Evolutionary conservation across 2,797 vertebrate species (phyloP).

Genomic region (Pempheris klunzingeri): DNA sequence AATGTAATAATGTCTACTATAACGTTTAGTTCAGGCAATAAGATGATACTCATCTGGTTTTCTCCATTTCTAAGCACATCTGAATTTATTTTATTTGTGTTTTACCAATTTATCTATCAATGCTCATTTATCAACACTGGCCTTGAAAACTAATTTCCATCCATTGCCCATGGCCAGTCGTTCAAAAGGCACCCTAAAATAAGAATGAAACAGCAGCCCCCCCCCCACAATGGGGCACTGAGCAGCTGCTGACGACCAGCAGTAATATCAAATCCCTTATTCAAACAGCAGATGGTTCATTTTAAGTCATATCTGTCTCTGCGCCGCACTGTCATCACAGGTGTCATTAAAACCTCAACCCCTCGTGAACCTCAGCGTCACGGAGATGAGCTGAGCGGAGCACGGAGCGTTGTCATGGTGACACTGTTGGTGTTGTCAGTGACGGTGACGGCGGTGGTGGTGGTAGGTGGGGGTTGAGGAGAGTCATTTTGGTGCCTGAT

Average conservation of each 20-base stretch:
- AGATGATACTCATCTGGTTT: background rate
- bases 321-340: constrained; percentile 39
- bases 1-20: background rate
- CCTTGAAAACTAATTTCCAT: background rate
- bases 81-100: background rate
- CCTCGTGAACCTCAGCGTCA: constrained; percentile 36
- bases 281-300: constrained; percentile 64
- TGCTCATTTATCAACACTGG: background rate
- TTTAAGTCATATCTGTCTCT: constrained; percentile 21
- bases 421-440: constrained; percentile 55
- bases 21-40: background rate
- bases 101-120: background rate
- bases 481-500: constrained; percentile 32
- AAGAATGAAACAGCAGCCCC: background rate
- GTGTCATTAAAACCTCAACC: constrained; percentile 48
- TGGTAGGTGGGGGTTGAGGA: constrained; percentile 2
- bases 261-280: constrained; percentile 22
- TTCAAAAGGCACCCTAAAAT: background rate
- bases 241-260: constrained; percentile 38
- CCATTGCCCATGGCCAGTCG: background rate
- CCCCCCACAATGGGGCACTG: background rate
- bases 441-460: constrained; percentile 9
- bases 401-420: constrained; percentile 57
- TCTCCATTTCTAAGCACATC: background rate
- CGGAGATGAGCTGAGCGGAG: constrained; percentile 27